A percentile compares a stretch with the other conserved stretches of the same genome.
phyloP scores from a whole-genome alignment of 1,140 invertebrate genomes.

The Diachasma alloeum region DNA sequence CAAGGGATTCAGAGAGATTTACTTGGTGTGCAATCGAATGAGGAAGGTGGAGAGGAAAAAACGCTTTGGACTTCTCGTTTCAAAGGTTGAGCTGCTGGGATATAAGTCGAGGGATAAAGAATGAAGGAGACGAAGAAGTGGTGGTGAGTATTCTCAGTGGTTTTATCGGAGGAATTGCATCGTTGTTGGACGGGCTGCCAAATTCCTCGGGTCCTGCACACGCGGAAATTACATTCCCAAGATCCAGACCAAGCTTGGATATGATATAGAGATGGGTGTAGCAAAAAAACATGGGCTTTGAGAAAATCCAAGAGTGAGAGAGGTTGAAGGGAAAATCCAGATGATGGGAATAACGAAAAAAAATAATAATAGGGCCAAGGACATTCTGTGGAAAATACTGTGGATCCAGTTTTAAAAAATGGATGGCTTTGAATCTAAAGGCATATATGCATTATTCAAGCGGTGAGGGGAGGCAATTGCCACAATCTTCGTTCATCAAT shows the following conservation, averaged over 20 bases:
- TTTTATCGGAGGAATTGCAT: not conserved
- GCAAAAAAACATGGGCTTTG: not conserved
- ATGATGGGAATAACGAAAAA: too few species aligned
- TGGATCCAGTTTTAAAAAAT: not conserved
- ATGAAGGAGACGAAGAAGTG: not conserved
- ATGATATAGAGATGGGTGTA: not conserved
- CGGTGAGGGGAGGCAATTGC: not conserved
- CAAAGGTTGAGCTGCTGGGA: slow-evolving; percentile 19
- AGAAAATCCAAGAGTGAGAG: too few species aligned
- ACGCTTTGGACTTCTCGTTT: not conserved
- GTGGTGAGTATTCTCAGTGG: not conserved
- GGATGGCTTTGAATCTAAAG: not conserved
- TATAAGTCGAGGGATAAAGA: not conserved
- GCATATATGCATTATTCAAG: not conserved
- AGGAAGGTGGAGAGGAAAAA: not conserved
- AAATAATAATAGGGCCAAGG: not conserved
- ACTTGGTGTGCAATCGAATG: slow-evolving; percentile 10
- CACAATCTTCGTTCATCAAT: not conserved
- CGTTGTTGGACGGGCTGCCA: not conserved
- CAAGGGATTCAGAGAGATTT: not conserved
- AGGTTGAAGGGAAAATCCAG: too few species aligned
- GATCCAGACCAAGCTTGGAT: not conserved
- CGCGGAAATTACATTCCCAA: not conserved
- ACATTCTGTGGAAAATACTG: not conserved
- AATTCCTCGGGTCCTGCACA: not conserved